Evolutionary conservation across 1,140 invertebrate genomes (phyloP).

Genomic region (Brachionus asplanchnoidis): DNA sequence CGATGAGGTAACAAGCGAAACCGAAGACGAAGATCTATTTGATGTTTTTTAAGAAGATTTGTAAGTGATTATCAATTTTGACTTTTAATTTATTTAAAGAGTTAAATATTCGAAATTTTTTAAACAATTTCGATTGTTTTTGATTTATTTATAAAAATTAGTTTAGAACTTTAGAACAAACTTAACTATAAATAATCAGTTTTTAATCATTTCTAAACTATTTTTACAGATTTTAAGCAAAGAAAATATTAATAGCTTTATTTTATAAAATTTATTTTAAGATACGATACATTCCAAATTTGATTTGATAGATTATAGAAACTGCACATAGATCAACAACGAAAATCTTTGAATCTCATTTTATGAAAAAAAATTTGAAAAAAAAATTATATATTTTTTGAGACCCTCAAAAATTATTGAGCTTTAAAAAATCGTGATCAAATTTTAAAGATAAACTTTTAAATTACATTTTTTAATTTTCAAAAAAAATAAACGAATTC

Average conservation of each 20-base stretch:
- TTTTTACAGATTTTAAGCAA: neutral
- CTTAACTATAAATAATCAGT: no score
- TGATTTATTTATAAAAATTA: no score
- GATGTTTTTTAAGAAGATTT: neutral
- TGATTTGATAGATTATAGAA: neutral
- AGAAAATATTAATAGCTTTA: neutral
- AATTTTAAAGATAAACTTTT: neutral
- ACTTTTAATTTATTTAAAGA: no score
- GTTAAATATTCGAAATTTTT: neutral
- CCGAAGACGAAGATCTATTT: neutral
- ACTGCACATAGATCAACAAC: neutral
- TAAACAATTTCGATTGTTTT: neutral
- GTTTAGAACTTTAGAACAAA: no score
- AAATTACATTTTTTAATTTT: no score
- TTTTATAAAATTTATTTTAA: neutral
- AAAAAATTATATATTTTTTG: no score
- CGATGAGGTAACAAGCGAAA: neutral
- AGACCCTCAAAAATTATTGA: neutral
- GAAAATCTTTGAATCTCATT: neutral
- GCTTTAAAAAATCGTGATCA: neutral
- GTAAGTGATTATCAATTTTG: neutral
- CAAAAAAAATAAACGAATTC: no score
- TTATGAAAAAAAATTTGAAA: neutral
- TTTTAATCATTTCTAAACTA: no score
- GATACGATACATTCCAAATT: neutral